These are phyloP conservation scores for Hermatobates lingyangjiaoensis DNA, from an alignment of 1,140 invertebrate genomes.

Conservation along the genomic window DNA sequence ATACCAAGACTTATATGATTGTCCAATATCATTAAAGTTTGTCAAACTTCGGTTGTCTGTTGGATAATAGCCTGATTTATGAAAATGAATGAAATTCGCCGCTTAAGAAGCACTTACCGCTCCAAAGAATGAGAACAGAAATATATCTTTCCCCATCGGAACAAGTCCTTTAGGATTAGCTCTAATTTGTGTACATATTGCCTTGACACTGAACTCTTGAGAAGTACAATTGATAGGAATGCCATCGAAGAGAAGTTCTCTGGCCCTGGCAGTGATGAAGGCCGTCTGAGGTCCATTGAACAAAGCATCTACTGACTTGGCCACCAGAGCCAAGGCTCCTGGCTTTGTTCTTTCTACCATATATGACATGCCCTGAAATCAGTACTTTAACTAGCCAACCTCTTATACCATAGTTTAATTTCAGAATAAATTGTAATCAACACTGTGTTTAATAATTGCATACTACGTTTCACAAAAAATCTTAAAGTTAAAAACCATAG, in stretches of 20 bases:
- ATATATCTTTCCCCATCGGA: slow-evolving; percentile 34
- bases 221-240: slow-evolving; percentile 45
- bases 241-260: slow-evolving; percentile 51
- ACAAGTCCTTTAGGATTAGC: slow-evolving; percentile 32
- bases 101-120: slow-evolving; percentile 26
- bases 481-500: too few species aligned
- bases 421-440: too few species aligned
- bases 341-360: slow-evolving; percentile 13
- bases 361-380: slow-evolving; percentile 14
- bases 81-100: too few species aligned
- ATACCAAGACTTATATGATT: too few species aligned
- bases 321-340: slow-evolving; percentile 11
- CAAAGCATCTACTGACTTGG: slow-evolving; percentile 23
- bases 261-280: slow-evolving; percentile 38
- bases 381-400: too few species aligned
- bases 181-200: slow-evolving; percentile 41
- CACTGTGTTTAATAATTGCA: too few species aligned
- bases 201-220: slow-evolving; percentile 43
- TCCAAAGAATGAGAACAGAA: slow-evolving; percentile 46
- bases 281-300: slow-evolving; percentile 38
- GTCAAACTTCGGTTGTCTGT: too few species aligned
- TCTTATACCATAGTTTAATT: too few species aligned
- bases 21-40: too few species aligned
- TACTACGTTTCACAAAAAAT: too few species aligned
- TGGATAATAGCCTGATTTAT: too few species aligned